A percentile compares a stretch with the other conserved stretches of the same genome.
These are phyloP conservation scores for Microcebus ravelobensis DNA, from an alignment of 2,113 vertebrate species.

Conservation along the genomic window DNA sequence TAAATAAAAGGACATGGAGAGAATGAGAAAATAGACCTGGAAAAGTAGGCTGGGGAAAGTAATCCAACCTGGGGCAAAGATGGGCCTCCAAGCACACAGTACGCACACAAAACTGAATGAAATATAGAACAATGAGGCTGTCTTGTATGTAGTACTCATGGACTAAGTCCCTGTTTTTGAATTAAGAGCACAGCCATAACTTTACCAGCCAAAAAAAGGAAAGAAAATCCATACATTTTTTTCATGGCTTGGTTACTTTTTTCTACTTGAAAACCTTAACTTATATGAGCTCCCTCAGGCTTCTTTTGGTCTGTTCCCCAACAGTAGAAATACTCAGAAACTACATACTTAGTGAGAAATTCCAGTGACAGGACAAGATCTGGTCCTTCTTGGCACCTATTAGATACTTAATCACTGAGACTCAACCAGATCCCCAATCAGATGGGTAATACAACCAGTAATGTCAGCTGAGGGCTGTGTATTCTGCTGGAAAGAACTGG, in stretches of 20 bases:
- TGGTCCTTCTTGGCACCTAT: neutral
- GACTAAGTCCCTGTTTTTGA: neutral
- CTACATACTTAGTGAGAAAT: neutral
- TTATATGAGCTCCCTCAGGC: conserved; percentile 14
- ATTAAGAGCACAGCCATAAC: neutral
- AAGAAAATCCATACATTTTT: neutral
- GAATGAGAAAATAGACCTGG: conserved; percentile 10
- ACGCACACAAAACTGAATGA: neutral
- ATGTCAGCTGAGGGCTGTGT: neutral
- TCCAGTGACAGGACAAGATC: neutral
- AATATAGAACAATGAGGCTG: neutral
- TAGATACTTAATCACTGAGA: neutral
- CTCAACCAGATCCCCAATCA: neutral
- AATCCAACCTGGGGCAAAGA: conserved; percentile 17
- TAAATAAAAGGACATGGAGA: neutral
- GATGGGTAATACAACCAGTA: neutral
- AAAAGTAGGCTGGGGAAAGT: neutral
- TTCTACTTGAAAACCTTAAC: conserved; percentile 37
- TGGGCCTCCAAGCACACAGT: neutral
- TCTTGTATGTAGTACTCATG: neutral
- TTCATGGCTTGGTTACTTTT: neutral
- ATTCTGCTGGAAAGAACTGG: neutral
- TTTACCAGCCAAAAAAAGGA: neutral
- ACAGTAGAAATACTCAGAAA: conserved; percentile 3
- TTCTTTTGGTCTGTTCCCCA: conserved; percentile 18